Percentiles rank a stretch among this genome's conserved stretches.
phyloP scores from a whole-genome alignment of 2,888 invertebrate species.

The Abrostola tripartita region DNA sequence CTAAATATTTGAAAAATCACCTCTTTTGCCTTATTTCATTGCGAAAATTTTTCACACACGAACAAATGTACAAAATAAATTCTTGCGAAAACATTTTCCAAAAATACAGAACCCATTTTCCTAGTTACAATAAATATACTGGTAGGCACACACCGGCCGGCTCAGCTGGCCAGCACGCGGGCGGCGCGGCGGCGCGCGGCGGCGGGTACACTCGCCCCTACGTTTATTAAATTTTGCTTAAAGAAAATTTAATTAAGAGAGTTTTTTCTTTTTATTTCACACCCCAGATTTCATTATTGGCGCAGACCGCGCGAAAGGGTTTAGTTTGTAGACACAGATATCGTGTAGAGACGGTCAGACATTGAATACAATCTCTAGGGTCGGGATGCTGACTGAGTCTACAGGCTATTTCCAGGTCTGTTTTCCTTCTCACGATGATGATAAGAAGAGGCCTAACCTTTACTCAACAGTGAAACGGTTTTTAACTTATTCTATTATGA shows the following conservation, averaged over 20 bases:
- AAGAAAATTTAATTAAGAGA: conserved; percentile 88
- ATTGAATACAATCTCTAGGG: too few species aligned
- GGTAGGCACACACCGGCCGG: conserved; percentile 20
- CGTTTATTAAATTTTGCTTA: conserved; percentile 86
- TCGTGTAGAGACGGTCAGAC: conserved; percentile 55
- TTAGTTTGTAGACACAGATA: conserved; percentile 69
- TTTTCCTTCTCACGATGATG: neutral
- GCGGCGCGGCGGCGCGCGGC: conserved; percentile 35
- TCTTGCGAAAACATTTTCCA: conserved; percentile 8
- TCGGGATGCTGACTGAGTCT: too few species aligned
- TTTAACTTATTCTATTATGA: neutral
- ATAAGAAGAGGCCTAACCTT: neutral
- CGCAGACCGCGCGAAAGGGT: conserved; percentile 81
- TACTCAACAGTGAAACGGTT: too few species aligned
- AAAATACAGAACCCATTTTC: conserved; percentile 18
- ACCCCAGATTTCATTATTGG: conserved; percentile 88
- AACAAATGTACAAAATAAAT: neutral
- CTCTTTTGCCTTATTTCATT: neutral
- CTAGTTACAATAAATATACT: conserved; percentile 25
- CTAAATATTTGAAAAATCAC: too few species aligned
- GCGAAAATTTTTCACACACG: neutral
- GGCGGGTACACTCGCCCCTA: conserved; percentile 62
- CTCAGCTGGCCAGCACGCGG: conserved; percentile 46
- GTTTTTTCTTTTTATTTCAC: conserved; percentile 87
- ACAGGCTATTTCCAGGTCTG: too few species aligned